Evolutionary conservation across 2,797 vertebrate genomes (phyloP), one percentile per base, ranked within the genome.

Genomic region (Lithobates sylvaticus): DNA sequence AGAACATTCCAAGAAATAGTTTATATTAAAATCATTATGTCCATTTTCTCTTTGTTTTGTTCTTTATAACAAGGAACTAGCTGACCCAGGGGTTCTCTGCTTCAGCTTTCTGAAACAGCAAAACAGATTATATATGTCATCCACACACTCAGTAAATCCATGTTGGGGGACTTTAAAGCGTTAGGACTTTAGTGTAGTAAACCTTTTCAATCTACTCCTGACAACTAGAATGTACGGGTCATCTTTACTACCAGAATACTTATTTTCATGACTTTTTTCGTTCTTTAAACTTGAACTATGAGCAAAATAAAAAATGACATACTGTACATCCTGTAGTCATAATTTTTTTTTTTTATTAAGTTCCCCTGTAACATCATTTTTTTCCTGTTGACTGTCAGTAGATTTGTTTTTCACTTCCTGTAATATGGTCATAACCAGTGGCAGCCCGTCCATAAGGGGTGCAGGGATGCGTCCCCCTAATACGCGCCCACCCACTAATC

Each of bases 1-100:
- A 69, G 72, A 69, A 70, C 78, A 74, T 73, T 67, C 34, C 39
- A 23, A 67, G 67, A 74, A 80, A 75, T 75, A 80, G 74, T 70
- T 71, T 39, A 67, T 21, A 82, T 42, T 42, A 70, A 67, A 54
- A 69, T 64, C 23, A 58, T 79, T 68, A 44, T 64, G 70, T 67
- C 77, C 71, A 15, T 71, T 65, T 50, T 71, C 50, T 16, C 73
- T 64, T 71, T 72, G 47, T 68, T 76, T 84, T 10, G 64, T 44
- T 76, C 47, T 83, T 83, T 50, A 75, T 74, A 27, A 47, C 54
- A 75, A 9, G 47, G 58, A 83, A 75, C 2, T 23, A 44, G 61
- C 42, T 65, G 71, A 65, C 36, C 47, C 78, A 71, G 13, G 54
- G 58, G 47, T 61, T 81, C 42, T 27, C 3, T 26, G 32, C 16